Percentiles rank a stretch among this genome's conserved stretches.
phyloP scores from a whole-genome alignment of 2,797 vertebrate species.

The Notamacropus eugenii region DNA sequence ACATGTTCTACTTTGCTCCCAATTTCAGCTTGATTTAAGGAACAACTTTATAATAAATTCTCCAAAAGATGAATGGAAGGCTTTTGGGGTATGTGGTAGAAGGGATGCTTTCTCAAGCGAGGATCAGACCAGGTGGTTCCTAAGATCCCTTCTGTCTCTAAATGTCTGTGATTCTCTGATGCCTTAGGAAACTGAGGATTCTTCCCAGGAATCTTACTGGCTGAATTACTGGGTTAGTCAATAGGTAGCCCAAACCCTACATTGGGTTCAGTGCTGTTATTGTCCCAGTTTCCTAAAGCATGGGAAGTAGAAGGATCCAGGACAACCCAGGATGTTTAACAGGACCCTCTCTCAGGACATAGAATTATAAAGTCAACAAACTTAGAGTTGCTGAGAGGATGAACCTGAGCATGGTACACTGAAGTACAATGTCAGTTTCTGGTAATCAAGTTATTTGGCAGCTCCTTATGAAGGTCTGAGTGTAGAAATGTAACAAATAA shows the following conservation, averaged over 20 bases:
- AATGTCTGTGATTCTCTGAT: neutral
- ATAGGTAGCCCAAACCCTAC: neutral
- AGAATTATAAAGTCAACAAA: neutral
- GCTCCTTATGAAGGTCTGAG: neutral
- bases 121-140: neutral
- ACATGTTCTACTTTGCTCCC: neutral
- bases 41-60: neutral
- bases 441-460: neutral
- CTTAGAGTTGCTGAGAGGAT: neutral
- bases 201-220: neutral
- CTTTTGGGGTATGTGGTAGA: neutral
- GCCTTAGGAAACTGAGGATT: neutral
- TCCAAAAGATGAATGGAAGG: neutral
- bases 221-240: neutral
- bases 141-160: neutral
- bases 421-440: neutral
- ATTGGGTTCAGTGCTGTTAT: neutral
- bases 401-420: neutral
- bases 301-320: neutral
- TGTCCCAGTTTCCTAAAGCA: neutral
- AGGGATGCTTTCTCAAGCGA: neutral
- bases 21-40: neutral
- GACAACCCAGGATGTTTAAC: neutral
- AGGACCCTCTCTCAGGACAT: neutral
- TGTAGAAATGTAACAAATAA: neutral